Conservation (phyloP, 2,888 invertebrate species). For the Napeogenes inachia region DNA sequence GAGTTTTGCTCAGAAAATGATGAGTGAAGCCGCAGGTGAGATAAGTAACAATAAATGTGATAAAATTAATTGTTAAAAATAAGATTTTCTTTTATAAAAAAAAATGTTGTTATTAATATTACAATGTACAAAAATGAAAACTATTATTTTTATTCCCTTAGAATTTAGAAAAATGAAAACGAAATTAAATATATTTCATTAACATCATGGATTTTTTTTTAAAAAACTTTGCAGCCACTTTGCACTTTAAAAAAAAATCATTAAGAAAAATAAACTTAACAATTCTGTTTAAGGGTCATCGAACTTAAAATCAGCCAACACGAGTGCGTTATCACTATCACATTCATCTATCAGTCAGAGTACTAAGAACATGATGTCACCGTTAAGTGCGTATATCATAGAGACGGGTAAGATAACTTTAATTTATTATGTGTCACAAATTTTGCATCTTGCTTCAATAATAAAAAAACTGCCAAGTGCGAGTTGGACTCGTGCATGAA, state of each 20-base stretch:
- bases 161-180: no score
- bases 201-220: no score
- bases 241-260: no score
- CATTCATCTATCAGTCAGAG: conserved; percentile 65
- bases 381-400: conserved; percentile 79
- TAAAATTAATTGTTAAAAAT: background rate
- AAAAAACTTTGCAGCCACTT: no score
- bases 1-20: conserved; percentile 62
- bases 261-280: no score
- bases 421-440: background rate
- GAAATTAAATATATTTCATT: no score
- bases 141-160: no score
- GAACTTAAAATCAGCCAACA: conserved; percentile 52
- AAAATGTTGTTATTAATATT: no score
- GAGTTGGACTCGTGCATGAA: no score
- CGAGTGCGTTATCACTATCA: conserved; percentile 58
- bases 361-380: conserved; percentile 62
- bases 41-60: background rate
- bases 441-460: no score
- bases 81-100: background rate
- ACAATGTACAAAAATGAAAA: no score
- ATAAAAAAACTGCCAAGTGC: no score
- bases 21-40: conserved; percentile 63
- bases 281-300: conserved; percentile 49
- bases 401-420: conserved; percentile 73